Evolutionary conservation across 2,888 invertebrate genomes (phyloP), one percentile per base, ranked within the genome.

Genomic region (Drosophila subquinaria): DNA sequence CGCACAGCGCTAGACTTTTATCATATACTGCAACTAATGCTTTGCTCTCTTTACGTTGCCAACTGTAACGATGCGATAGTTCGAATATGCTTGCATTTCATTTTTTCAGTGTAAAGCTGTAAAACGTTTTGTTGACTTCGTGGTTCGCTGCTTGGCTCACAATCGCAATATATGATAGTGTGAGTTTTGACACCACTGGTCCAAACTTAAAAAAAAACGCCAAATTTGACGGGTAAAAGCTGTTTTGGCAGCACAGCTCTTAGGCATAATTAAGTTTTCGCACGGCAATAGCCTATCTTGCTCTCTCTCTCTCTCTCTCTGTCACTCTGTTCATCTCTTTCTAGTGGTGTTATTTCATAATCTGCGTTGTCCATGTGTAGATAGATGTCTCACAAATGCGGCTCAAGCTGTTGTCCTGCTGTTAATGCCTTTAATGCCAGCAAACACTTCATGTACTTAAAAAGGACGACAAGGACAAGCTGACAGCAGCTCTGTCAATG

Each of bases 191-290:
- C 17, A 17, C 1, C 17, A 17, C 17, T 17, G 17, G 17, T 17
- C 17, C 17, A 17, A 17, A 17, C 17, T 17, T 17, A 17, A 17
- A 17, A 13, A 4, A 4, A 13, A 35, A 10, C 3, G 36, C 13
- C 2, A 36, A 2, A 36, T 36, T 36, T 36, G 4, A n/a, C 36
- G 13, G 10, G n/a, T 13, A 36, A 36, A 36, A n/a, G 5, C 36
- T 36, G 13, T 13, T 36, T 13, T 36, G 36, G 1, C 13, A 36
- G 10, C 36, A 38, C 36, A n/a, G 11, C 17, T 47, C 27, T 59
- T 59, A 27, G 66, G 67, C 62, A 72, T 76, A 72, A 78, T 83
- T 73, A 83, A 74, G 76, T 78, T 86, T 75, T 78, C 50, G 27
- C 11, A 52, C 53, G 50, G 42, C 36, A 51, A n/a, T 15, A 38